Base-by-base conservation (phyloP, 2,113 vertebrate species). In the Stegastes partitus region DNA sequence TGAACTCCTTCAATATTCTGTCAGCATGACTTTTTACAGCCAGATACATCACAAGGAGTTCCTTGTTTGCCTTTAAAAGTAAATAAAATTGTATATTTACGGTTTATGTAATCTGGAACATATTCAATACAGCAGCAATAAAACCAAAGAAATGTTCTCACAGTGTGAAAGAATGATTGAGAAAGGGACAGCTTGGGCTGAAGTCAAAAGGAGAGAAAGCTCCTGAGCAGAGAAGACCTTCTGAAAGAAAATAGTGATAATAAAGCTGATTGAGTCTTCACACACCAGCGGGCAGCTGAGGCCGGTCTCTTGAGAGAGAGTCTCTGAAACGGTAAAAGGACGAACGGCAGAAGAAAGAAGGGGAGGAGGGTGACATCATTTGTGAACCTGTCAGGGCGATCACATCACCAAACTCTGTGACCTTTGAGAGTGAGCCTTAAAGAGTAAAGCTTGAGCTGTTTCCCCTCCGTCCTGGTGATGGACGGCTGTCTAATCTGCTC, bases 331-430 rank as follows among this genome's bases (percentile, higher is more conserved):
- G 14, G 57, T 31, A 45, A 72, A 61, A n/a, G 50, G 73, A 25
- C 4, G 47, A 57, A 58, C 49, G 12, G 11, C 22, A 58, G 11
- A 42, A 31, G 28, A 49, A 57, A 1, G n/a, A 37, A 37, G 39
- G 64, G 2, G 55, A 63, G 28, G 65, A 67, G 53, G 42, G 86
- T 77, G 83, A 85, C 76, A 80, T 71, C 34, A 64, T 74, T n/a
- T 66, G 62, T 31, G 2, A 10, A 16, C 54, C 86, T 91, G 90
- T 92, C 90, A 88, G 19, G 14, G 19, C 45, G 18, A 87, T 93
- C 82, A 85, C 84, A 82, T 92, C 91, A 89, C 14, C 68, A n/a
- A 23, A 76, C 71, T 75, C 74, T 22, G 45, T 83, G 78, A 91
- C 86, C 91, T 91, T 91, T 91, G 82, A 72, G 84, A 68, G 64